phyloP scores from a whole-genome alignment of 1,140 invertebrate species.

The Anagrus nilaparvatae region DNA sequence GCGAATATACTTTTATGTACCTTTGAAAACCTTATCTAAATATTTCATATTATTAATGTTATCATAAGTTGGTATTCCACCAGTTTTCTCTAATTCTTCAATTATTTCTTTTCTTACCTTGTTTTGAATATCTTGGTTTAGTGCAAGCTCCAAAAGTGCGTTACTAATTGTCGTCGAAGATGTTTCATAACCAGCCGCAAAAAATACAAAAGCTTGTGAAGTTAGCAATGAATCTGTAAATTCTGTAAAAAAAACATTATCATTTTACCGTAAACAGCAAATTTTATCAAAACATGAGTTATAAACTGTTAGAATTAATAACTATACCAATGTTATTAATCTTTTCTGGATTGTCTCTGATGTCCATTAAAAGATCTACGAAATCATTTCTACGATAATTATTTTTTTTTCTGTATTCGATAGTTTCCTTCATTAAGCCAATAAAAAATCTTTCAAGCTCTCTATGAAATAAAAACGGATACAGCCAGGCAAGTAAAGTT shows the following conservation, averaged over 20 bases:
- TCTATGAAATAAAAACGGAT: slow-evolving; percentile 14
- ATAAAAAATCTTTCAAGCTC: slow-evolving; percentile 41
- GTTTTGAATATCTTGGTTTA: slow-evolving; percentile 42
- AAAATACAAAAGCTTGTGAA: slow-evolving; percentile 36
- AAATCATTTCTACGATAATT: slow-evolving; percentile 45
- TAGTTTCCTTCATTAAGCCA: slow-evolving; percentile 35
- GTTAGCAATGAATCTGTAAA: slow-evolving; percentile 23
- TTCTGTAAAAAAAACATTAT: slow-evolving; percentile 18
- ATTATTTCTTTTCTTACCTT: slow-evolving; percentile 42
- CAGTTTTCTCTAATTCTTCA: slow-evolving; percentile 14
- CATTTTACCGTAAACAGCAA: not conserved
- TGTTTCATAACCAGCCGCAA: slow-evolving; percentile 49
- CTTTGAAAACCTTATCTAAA: slow-evolving; percentile 24
- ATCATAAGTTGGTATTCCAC: slow-evolving; percentile 22
- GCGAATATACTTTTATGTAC: slow-evolving; percentile 18
- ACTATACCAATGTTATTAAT: slow-evolving; percentile 20
- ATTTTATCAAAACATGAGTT: not conserved
- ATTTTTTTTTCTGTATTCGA: slow-evolving; percentile 39
- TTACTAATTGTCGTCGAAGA: slow-evolving; percentile 43
- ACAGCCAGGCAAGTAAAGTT: slow-evolving; percentile 17
- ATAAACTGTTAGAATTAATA: not conserved
- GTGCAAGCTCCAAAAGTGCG: slow-evolving; percentile 39
- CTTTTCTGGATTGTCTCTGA: slow-evolving; percentile 36
- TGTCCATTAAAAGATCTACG: slow-evolving; percentile 43
- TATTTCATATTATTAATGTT: slow-evolving; percentile 25